These are phyloP conservation scores for Samia ricini DNA, from an alignment of 1,140 invertebrate genomes.

Conservation along the genomic window DNA sequence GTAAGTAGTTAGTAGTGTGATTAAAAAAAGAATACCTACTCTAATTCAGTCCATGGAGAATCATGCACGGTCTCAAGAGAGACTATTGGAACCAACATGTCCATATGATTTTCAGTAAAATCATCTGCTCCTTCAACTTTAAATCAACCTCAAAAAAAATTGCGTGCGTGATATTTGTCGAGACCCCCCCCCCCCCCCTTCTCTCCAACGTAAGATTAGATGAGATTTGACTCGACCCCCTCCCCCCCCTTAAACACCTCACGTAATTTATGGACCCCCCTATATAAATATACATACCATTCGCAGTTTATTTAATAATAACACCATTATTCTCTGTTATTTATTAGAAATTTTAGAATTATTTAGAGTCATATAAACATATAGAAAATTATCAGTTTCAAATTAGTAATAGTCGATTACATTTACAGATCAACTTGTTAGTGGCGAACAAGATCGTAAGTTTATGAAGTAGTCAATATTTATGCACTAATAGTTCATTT, in stretches of 20 bases:
- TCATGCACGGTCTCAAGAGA: too few relatives aligned
- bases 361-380: background rate
- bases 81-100: too few relatives aligned
- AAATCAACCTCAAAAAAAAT: too few relatives aligned
- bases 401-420: conserved; percentile 8
- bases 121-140: too few relatives aligned
- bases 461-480: conserved; percentile 14
- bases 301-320: background rate
- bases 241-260: conserved; percentile 13
- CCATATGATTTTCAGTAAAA: too few relatives aligned
- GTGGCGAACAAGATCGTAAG: conserved; percentile 65
- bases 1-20: too few relatives aligned
- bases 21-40: too few relatives aligned
- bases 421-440: conserved; percentile 64
- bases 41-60: too few relatives aligned
- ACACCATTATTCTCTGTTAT: background rate
- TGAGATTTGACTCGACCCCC: conserved; percentile 19
- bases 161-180: too few relatives aligned
- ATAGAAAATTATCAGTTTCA: background rate
- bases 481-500: background rate
- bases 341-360: background rate
- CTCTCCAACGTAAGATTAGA: conserved; percentile 21
- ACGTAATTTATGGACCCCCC: too few relatives aligned
- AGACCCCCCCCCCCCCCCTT: too few relatives aligned
- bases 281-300: background rate